phyloP scores from a whole-genome alignment of 2,888 invertebrate genomes.

The Thecophora atra region DNA sequence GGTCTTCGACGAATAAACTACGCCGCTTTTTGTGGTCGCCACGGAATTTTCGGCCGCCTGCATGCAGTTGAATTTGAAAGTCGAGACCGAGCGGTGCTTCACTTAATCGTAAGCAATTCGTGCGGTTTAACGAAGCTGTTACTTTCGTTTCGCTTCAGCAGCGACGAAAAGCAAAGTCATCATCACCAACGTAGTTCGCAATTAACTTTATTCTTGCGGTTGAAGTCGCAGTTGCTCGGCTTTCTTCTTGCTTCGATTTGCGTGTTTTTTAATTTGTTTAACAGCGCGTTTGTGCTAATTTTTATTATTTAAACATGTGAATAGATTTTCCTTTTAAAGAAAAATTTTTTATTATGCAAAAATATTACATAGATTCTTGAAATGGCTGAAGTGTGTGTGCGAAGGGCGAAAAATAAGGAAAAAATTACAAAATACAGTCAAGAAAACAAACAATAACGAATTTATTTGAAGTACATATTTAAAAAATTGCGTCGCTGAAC shows the following conservation, averaged over 20 bases:
- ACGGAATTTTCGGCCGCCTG: neutral
- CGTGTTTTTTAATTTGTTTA: too few species aligned
- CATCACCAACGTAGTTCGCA: too few species aligned
- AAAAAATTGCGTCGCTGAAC: too few species aligned
- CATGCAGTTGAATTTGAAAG: conserved; percentile 27
- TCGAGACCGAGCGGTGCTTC: conserved; percentile 13
- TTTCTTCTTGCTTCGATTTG: neutral
- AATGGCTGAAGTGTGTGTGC: too few species aligned
- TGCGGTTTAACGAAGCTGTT: neutral
- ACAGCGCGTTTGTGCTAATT: neutral
- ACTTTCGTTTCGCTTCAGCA: neutral
- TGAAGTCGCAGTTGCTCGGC: neutral
- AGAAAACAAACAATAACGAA: too few species aligned
- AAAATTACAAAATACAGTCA: too few species aligned
- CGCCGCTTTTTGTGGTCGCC: neutral
- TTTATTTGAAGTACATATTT: too few species aligned
- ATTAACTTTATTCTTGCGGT: too few species aligned
- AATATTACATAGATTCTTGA: too few species aligned
- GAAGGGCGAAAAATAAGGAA: too few species aligned
- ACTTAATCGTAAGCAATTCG: neutral
- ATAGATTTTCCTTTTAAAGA: neutral
- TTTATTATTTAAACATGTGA: neutral
- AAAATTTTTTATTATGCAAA: neutral
- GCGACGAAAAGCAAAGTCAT: too few species aligned
- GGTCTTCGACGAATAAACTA: neutral